Percentiles rank a stretch among this genome's conserved stretches.
Evolutionary conservation across 2,888 invertebrate species (phyloP).

Genomic region (Pristionchus fissidentatus): DNA sequence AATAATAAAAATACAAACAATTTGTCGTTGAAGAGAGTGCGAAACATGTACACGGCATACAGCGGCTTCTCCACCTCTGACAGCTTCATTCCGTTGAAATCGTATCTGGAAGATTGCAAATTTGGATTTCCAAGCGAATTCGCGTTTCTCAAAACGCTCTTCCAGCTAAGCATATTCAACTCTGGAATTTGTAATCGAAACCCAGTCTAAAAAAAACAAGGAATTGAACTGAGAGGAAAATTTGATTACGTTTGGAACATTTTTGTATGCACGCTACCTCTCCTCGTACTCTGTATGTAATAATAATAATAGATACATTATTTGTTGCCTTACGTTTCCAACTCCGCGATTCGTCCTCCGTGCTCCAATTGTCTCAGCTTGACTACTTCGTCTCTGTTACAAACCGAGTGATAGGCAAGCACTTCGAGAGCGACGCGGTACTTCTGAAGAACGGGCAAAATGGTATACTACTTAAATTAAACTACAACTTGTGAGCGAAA

Average conservation of each 20-base stretch:
- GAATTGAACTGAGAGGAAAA: no score
- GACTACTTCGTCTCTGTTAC: conserved; percentile 83
- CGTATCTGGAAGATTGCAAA: conserved; percentile 79
- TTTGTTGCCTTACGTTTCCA: conserved; percentile 64
- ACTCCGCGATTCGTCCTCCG: conserved; percentile 61
- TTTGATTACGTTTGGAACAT: no score
- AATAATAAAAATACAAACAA: conserved; percentile 56
- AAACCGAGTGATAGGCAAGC: conserved; percentile 87
- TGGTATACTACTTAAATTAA: neutral
- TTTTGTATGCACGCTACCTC: no score
- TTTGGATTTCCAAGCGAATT: no score
- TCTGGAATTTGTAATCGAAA: no score
- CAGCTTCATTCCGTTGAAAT: conserved; percentile 84
- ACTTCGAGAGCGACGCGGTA: conserved; percentile 87
- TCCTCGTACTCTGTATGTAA: no score
- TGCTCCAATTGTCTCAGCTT: conserved; percentile 69
- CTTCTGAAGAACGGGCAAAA: conserved; percentile 79
- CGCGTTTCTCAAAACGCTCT: no score
- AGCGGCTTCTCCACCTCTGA: conserved; percentile 84
- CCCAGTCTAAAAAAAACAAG: no score
- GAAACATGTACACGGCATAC: conserved; percentile 85
- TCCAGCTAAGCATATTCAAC: no score
- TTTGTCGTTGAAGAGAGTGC: conserved; percentile 82
- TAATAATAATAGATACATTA: neutral
- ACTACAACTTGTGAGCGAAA: neutral